Base-by-base conservation (phyloP, 1,140 invertebrate species). In the Cataglyphis hispanica region DNA sequence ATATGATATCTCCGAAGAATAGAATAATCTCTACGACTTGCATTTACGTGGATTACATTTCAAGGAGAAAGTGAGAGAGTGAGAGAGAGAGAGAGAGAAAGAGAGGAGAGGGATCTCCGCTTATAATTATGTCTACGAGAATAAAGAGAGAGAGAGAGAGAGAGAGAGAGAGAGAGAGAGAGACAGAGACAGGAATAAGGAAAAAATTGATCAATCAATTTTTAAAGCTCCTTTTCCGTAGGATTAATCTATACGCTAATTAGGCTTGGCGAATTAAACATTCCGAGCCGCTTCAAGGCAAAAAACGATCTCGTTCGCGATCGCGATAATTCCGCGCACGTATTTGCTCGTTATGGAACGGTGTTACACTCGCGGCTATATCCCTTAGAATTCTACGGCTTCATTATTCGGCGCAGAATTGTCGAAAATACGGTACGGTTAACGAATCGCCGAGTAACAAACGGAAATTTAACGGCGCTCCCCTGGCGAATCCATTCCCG, bases 381-480 rank as follows among this genome's bases (percentile, higher is more conserved):
- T 37, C 19, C 25, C 13, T 27, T 22, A 16, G 76, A 19, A 19
- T 31, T 31, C 27, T 70, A 40, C 66, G 25, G 53, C 25, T 46
- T 46, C 78, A 34, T 61, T 50, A 56, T 60, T 61, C 67, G 8
- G 27, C 25, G 25, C 8, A 40, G 72, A 74, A 83, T n/a, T 83
- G 53, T 22, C 78, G 67, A 83, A 43, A 50, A 50, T 50, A 19
- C 72, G n/a, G n/a, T 58, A 31, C 4, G n/a, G 56, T 53, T 74
- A 83, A 60, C 66, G 53, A 81, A 60, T 19, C 25, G 78, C 43
- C 19, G 53, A 40, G 37, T 34, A 81, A 81, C 78, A 53, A 83
- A 83, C 37, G 16, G 22, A 72, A 74, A 46, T 72, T 81, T 37
- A 40, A 31, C 64, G 19, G 19, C 22, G 10, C 40, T 60, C 2